Conservation (phyloP, 2,797 vertebrate genomes). For the Periparus ater region DNA sequence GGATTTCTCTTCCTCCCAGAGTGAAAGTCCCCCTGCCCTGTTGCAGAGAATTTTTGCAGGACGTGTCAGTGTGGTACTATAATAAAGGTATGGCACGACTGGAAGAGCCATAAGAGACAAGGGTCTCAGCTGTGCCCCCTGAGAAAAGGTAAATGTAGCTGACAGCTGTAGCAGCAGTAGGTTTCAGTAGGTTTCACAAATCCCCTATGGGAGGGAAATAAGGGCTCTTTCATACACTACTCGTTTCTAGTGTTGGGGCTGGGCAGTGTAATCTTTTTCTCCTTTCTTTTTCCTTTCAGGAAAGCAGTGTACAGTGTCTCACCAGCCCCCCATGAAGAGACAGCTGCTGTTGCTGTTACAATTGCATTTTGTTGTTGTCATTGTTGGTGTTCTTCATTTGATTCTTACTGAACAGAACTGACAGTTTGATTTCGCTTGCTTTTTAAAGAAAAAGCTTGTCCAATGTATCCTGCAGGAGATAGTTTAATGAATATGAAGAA, state of each 20-base stretch:
- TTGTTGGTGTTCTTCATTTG: not conserved
- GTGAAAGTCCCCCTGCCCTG: not conserved
- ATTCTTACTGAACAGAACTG: not conserved
- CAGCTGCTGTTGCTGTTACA: not conserved
- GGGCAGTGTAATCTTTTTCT: fast-evolving
- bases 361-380: not conserved
- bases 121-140: not conserved
- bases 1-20: not conserved
- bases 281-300: no score
- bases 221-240: not conserved
- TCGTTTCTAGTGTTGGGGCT: not conserved
- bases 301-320: not conserved
- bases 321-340: not conserved
- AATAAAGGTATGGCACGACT: not conserved
- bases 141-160: not conserved
- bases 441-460: not conserved
- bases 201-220: not conserved
- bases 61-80: fast-evolving
- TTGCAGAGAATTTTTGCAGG: not conserved
- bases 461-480: not conserved
- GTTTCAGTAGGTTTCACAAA: not conserved
- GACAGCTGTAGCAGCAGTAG: not conserved
- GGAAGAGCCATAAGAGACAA: not conserved
- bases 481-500: conserved; percentile 8
- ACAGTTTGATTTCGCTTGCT: not conserved